Evolutionary conservation across 2,797 vertebrate species (phyloP), one percentile per base, ranked within the genome.

Genomic region (Enteromius viviparus): DNA sequence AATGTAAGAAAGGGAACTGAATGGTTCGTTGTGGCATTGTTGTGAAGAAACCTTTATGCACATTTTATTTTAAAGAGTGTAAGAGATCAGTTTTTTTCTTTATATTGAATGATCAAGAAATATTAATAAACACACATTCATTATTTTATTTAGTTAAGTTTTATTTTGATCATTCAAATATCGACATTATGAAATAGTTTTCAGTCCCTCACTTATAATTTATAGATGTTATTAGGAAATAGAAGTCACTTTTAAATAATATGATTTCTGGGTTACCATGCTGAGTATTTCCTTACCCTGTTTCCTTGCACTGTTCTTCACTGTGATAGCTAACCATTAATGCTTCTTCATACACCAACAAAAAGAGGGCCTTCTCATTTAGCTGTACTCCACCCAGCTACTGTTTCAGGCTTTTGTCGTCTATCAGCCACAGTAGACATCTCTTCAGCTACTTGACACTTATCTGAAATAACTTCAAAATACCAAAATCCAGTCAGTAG

Each of bases 381-480:
- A 78, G 2, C 45, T 55, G 34, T 69, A 29, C 78, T 69, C 78
- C 64, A 69, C 78, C 76, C 34, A 19, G 34, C 14, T 55, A 17
- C 32, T 55, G 32, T 69, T 80, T 80, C 65, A 69, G 47, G 12
- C 64, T 55, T 80, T 80, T 80, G n/a, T 69, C 71, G 34, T 74
- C 40, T 78, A 17, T 62, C 55, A 19, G 2, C 55, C 6, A 37
- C 34, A 37, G 34, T 19, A 76, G 14, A 42, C 37, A 26, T 77
- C 75, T 76, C n/a, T 53, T 34, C 47, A 68, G 21, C 64, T 68
- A n/a, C 12, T 65, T 78, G 26, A 66, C 47, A 68, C 40, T 65
- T 34, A 12, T n/a, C 1, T 15, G 4, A n/a, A 79, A 53, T 68
- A 4, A 37, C 26, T 53, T 49, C 19, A 37, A 0, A 37, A 21